These are phyloP conservation scores for Anolis sagrei DNA, from an alignment of 2,113 vertebrate species.

Conservation along the genomic window DNA sequence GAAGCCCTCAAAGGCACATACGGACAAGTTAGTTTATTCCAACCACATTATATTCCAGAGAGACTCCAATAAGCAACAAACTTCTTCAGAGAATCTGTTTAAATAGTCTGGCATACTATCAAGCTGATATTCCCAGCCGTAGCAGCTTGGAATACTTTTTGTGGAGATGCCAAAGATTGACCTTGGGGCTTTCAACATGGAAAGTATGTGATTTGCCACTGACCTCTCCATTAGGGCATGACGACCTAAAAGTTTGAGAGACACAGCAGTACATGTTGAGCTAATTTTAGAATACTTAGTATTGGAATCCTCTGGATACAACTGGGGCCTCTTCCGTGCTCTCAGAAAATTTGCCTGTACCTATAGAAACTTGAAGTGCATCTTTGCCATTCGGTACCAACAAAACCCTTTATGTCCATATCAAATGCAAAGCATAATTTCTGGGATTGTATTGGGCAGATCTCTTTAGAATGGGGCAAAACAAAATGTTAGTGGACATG, in stretches of 20 bases:
- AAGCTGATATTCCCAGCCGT: background rate
- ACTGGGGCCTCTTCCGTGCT: background rate
- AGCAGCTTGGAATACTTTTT: background rate
- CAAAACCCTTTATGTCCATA: background rate
- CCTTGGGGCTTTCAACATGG: background rate
- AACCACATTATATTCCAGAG: background rate
- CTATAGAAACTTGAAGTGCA: background rate
- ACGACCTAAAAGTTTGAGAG: constrained; percentile 8
- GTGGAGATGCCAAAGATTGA: constrained; percentile 10
- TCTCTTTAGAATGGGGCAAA: background rate
- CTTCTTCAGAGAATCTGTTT: background rate
- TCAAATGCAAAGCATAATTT: background rate
- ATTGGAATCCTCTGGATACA: background rate
- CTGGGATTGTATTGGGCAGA: background rate
- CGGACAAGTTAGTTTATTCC: too few relatives aligned
- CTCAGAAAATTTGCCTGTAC: background rate
- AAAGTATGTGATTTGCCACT: constrained; percentile 11
- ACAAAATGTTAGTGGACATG: background rate
- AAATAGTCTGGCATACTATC: background rate
- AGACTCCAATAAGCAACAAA: background rate
- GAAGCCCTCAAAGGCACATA: too few relatives aligned
- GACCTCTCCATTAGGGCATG: constrained; percentile 1
- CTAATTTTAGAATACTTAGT: background rate
- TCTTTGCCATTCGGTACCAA: background rate
- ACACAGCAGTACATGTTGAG: constrained; percentile 6